These are phyloP conservation scores for Dicaeum eximium DNA, from an alignment of 2,113 vertebrate genomes.

Conservation along the genomic window DNA sequence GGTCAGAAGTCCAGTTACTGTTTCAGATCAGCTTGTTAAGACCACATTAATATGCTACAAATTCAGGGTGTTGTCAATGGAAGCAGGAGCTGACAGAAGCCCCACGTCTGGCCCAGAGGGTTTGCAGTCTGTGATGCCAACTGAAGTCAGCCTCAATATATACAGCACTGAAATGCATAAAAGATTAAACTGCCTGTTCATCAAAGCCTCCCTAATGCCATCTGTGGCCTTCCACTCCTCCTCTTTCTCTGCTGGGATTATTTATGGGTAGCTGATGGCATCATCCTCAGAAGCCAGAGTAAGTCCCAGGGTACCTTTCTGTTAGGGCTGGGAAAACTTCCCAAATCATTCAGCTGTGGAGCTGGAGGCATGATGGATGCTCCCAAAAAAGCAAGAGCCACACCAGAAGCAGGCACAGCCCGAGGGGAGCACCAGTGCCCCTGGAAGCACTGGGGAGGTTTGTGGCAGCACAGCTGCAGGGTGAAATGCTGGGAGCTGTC, in stretches of 20 bases:
- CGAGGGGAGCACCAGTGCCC: not conserved
- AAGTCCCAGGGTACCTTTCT: slow-evolving; percentile 38
- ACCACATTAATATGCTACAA: not conserved
- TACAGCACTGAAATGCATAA: slow-evolving; percentile 35
- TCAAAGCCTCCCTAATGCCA: slow-evolving; percentile 58
- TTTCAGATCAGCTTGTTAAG: not conserved
- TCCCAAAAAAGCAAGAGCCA: not conserved
- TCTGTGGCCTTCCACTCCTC: slow-evolving; percentile 60
- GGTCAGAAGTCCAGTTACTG: not conserved
- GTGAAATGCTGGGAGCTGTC: not conserved
- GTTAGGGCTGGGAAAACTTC: slow-evolving; percentile 10
- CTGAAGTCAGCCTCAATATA: slow-evolving; percentile 58
- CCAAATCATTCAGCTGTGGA: slow-evolving; percentile 26
- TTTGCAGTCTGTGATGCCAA: slow-evolving; percentile 2
- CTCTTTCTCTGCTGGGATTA: slow-evolving; percentile 43
- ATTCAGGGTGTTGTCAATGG: not conserved
- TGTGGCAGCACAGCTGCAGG: not conserved
- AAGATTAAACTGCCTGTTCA: slow-evolving; percentile 63
- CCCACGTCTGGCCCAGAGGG: not conserved
- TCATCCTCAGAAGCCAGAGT: slow-evolving; percentile 42
- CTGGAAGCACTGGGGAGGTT: not conserved
- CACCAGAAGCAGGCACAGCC: not conserved
- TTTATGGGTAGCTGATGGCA: slow-evolving; percentile 62
- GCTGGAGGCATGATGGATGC: not conserved
- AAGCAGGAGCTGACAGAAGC: not conserved